Percentiles rank a stretch among this genome's conserved stretches.
Evolutionary conservation across 2,113 vertebrate genomes (phyloP).

Genomic region (Oryzias curvinotus): DNA sequence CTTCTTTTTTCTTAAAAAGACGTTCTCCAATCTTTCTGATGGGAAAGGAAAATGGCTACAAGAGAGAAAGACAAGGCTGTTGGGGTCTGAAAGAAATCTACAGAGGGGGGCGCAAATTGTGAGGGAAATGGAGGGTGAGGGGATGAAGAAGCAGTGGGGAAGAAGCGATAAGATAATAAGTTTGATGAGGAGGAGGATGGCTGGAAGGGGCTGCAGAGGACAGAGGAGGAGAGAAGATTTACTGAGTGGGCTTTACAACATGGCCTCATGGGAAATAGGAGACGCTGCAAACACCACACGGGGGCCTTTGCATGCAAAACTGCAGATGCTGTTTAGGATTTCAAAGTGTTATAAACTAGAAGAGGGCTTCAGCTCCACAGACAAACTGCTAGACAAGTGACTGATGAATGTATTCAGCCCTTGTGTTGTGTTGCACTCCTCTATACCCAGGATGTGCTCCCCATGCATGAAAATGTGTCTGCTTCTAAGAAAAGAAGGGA

Average conservation of each 20-base stretch:
- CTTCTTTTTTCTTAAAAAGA: neutral
- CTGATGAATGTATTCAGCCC: slow-evolving; percentile 43
- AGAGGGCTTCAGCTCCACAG: slow-evolving; percentile 30
- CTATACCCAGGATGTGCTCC: slow-evolving; percentile 20
- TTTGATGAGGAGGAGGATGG: slow-evolving; percentile 29
- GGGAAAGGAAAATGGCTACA: slow-evolving; percentile 10
- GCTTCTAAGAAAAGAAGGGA: slow-evolving; percentile 41
- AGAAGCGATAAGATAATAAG: slow-evolving; percentile 53
- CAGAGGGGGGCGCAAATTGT: slow-evolving; percentile 1
- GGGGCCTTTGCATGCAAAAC: slow-evolving; percentile 32
- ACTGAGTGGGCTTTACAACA: slow-evolving; percentile 61
- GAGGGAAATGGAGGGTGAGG: neutral
- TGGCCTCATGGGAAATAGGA: slow-evolving; percentile 66
- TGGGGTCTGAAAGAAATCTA: slow-evolving; percentile 15
- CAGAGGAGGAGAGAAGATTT: slow-evolving; percentile 61
- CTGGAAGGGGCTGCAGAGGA: slow-evolving; percentile 33
- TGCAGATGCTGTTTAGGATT: slow-evolving; percentile 24
- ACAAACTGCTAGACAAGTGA: slow-evolving; percentile 37
- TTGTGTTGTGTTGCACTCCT: slow-evolving; percentile 1
- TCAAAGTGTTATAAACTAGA: slow-evolving; percentile 47
- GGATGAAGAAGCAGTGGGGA: slow-evolving; percentile 13
- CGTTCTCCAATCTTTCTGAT: slow-evolving; percentile 7
- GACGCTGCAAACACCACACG: slow-evolving; percentile 22
- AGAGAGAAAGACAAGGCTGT: slow-evolving; percentile 17
- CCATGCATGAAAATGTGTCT: slow-evolving; percentile 17